phyloP scores from a whole-genome alignment of 53 echinoderm and acorn worm species.

The Actinopyga echinites region DNA sequence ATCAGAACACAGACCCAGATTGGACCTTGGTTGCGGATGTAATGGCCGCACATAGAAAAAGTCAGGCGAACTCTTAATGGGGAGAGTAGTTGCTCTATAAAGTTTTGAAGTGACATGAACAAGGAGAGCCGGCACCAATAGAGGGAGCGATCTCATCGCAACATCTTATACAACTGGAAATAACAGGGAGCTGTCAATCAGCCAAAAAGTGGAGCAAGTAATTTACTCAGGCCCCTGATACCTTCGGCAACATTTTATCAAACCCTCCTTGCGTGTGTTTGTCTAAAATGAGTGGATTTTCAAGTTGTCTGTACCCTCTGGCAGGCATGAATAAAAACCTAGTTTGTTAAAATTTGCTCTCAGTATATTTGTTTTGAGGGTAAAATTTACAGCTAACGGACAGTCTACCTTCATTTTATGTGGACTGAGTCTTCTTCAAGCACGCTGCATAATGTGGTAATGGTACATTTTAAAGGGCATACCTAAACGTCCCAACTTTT shows the following conservation, averaged over 20 bases:
- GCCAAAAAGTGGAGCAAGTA: conserved; percentile 11
- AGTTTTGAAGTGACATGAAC: background rate
- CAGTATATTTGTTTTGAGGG: too few species aligned
- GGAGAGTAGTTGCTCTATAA: conserved; percentile 2
- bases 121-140: background rate
- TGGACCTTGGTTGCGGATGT: conserved; percentile 5
- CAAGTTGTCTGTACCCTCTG: conserved; percentile 11
- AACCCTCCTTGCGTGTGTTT: conserved; percentile 18
- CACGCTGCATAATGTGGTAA: too few species aligned
- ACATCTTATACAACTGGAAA: background rate
- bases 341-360: background rate
- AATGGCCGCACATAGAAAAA: background rate
- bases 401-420: too few species aligned
- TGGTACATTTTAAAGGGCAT: too few species aligned
- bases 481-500: too few species aligned
- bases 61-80: background rate
- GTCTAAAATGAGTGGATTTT: conserved; percentile 24
- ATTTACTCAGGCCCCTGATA: conserved; percentile 23
- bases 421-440: too few species aligned
- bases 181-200: background rate
- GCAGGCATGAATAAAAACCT: conserved; percentile 15
- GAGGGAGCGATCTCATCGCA: background rate
- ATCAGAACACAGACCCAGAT: background rate
- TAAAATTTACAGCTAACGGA: too few species aligned
- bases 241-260: conserved; percentile 19